Base-by-base conservation (phyloP, 2,888 invertebrate species). In the Cheilosia vulpina region DNA sequence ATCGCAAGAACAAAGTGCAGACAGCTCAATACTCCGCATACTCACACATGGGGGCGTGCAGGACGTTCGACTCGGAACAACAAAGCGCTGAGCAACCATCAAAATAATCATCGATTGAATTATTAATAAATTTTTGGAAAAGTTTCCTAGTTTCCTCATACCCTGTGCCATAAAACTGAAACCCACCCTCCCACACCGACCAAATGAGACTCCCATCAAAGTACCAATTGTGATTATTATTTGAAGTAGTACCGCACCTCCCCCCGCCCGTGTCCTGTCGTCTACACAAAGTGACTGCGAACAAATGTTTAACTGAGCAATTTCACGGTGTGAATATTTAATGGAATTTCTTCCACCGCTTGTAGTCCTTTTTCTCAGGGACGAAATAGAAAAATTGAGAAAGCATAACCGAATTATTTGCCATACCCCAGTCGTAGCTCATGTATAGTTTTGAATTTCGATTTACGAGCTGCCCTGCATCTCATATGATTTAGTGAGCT, bases 91-190 rank as follows among this genome's bases (percentile, higher is more conserved):
- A 85, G 76, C 81, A 85, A 58, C 85, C 85, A 85, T 85, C 85
- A 85, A 85, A 85, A 85, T 85, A 85, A 85, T 85, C 85, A 85
- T 85, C 85, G 85, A 85, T 85, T 85, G 85, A 85, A 85, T 85
- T 81, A 85, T 85, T 85, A 85, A 85, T 85, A 85, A 76, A 80
- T 85, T 77, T 85, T 81, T 72, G 76, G 81, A 81, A 85, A 85
- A 85, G 72, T 85, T 85, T 85, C 52, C 38, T 77, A 80, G 80
- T 81, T 66, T 63, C 62, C 71, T 53, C 63, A 60, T 73, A 63
- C 75, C 19, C 58, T 34, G 57, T 31, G 66, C 47, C 62, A 55
- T 85, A 66, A 60, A 76, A 62, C 50, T 17, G 6, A 45, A 31
- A 55, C 66, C 47, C 58, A 71, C 65, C 52, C 68, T 24, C 43